Base-by-base conservation (phyloP, 2,888 invertebrate species). In the Acleris sparsana region DNA sequence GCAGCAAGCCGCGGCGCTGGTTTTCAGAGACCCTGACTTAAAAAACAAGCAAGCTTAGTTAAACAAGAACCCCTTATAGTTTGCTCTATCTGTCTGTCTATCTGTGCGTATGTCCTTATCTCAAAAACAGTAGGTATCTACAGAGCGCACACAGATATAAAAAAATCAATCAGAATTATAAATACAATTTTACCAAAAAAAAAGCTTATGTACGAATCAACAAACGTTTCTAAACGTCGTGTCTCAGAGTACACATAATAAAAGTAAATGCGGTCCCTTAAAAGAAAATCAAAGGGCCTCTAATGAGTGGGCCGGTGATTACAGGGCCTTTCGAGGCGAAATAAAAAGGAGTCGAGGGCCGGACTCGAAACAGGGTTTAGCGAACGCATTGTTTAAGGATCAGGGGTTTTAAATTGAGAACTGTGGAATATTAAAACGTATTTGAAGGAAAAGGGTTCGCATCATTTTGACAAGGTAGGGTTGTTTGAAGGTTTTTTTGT, bases 251-350 rank as follows among this genome's bases (percentile, higher is more conserved):
- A 51, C 20, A 56, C 60, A 61, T 57, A 62, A 56, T 61, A 66
- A 62, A 57, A 62, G 48, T 53, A 66, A 62, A 60, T 59, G 62
- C 51, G 46, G 43, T 17, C 62, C 46, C 58, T 58, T 46, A 51
- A 61, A 70, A 70, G 69, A 60, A 69, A 71, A 74, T 72, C 73
- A 76, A 75, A 77, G 68, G 59, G 16, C 25, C 52, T 53, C 71
- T 71, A 77, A 77, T 76, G 72, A 74, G 72, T 71, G 69, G 73
- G 73, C 33, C 70, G 67, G 70, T 62, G 62, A 51, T 67, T 65
- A 71, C 68, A 68, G 69, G 39, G 53, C 57, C 68, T 74, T 68
- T 66, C 55, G 69, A 49, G 51, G 20, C 65, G 51, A 61, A 58
- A 59, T 59, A 66, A 71, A 71, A 70, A 56, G 53, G 67, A 57